These are phyloP conservation scores for Scolopax bukidnonensis DNA, from an alignment of 2,797 vertebrate species.

Conservation along the genomic window DNA sequence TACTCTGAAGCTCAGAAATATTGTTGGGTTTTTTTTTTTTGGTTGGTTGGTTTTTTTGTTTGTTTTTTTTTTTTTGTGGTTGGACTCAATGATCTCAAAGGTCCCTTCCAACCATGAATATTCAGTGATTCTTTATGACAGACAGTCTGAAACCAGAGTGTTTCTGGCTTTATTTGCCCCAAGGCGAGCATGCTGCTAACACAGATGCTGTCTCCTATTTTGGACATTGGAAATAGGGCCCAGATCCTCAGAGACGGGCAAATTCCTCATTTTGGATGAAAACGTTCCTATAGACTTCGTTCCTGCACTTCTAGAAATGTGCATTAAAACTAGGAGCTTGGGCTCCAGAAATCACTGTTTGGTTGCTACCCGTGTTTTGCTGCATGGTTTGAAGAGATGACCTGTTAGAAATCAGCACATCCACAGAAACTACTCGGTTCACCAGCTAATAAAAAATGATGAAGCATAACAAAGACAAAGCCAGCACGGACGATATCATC, in stretches of 20 bases:
- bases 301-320: not conserved
- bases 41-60: no score
- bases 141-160: not conserved
- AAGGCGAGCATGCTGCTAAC: not conserved
- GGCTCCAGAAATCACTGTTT: not conserved
- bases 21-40: no score
- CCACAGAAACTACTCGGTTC: not conserved
- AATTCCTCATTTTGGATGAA: not conserved
- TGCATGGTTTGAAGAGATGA: not conserved
- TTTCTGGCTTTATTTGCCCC: not conserved
- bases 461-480: constrained; percentile 9
- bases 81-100: no score
- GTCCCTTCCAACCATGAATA: no score
- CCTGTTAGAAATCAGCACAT: not conserved
- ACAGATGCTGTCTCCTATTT: not conserved
- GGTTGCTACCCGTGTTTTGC: not conserved
- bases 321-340: not conserved
- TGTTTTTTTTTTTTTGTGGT: no score
- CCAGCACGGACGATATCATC: not conserved
- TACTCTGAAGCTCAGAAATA: not conserved
- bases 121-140: not conserved
- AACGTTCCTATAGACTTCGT: not conserved
- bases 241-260: not conserved
- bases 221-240: not conserved
- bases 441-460: constrained; percentile 1